Conservation (phyloP, 2,888 invertebrate genomes). For the Neoascia interrupta region DNA sequence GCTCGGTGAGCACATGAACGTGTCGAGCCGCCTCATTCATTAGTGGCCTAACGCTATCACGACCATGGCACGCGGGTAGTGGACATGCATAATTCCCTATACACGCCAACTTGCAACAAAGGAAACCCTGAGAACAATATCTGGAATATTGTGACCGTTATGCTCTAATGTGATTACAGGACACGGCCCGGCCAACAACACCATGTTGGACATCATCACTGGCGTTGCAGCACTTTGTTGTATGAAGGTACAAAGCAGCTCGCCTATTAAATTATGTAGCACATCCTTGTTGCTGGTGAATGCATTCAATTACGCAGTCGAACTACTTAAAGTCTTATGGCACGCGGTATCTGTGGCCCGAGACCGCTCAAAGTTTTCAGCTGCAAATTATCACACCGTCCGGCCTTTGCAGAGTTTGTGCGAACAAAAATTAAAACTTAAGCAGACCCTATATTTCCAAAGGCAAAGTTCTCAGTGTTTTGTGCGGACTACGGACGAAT, state of each 20-base stretch:
- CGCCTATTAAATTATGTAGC: constrained; percentile 62
- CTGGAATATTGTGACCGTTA: constrained; percentile 49
- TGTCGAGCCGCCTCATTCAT: constrained; percentile 13
- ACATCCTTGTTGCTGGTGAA: constrained; percentile 46
- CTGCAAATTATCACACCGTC: constrained; percentile 48
- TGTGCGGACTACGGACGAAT: too few species aligned
- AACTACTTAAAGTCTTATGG: constrained; percentile 47
- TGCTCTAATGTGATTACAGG: constrained; percentile 65
- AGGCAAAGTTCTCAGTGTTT: constrained; percentile 51
- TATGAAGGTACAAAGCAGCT: too few species aligned
- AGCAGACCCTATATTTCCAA: constrained; percentile 55
- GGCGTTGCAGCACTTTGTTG: too few species aligned
- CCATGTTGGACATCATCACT: constrained; percentile 18
- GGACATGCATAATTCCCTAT: constrained; percentile 59
- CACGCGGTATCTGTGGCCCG: not conserved
- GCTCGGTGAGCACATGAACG: not conserved
- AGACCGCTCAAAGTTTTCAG: constrained; percentile 38
- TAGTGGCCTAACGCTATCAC: constrained; percentile 40
- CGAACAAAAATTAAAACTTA: constrained; percentile 26
- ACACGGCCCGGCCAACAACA: constrained; percentile 24
- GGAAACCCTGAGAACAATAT: constrained; percentile 61
- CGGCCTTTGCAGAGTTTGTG: constrained; percentile 56
- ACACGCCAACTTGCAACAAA: constrained; percentile 46
- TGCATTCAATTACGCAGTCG: constrained; percentile 56
- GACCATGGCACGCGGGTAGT: constrained; percentile 1